Evolutionary conservation across 2,888 invertebrate species (phyloP), one percentile per base, ranked within the genome.

Genomic region (Chrysodeixis includens): DNA sequence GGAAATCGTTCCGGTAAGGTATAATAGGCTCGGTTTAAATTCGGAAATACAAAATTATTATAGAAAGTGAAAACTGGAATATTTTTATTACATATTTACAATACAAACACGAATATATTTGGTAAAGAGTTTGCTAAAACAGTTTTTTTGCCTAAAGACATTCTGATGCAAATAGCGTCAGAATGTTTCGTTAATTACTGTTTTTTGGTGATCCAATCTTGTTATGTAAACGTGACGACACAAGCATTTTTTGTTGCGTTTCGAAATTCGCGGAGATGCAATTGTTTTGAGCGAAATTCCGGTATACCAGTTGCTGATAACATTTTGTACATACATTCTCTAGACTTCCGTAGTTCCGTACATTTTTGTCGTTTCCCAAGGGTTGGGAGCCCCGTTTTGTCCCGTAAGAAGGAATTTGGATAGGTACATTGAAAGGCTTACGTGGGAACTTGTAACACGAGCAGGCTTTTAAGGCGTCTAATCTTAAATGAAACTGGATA

Each of bases 101-200:
- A 10, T 49, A 4, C n/a, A 49, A 49, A 49, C 18, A 8, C 4
- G 10, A 49, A 18, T 16, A 20, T 20, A 49, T 62, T 64, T 57
- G n/a, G 44, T 71, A 14, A 52, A 1, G 30, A 52, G 7, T 40
- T 18, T 18, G 32, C n/a, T n/a, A 20, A 59, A 51, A 32, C 61
- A 30, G 61, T 73, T 62, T 65, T 46, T 40, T 58, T 5, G 14
- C 9, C 16, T 16, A 35, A 40, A 9, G 30, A 73, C 57, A 61
- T n/a, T n/a, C n/a, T n/a, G n/a, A n/a, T n/a, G n/a, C n/a, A 58
- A 71, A 76, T 73, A 71, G 44, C 66, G 56, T 55, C 65, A 70
- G 16, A 70, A 44, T 22, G 56, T 51, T 46, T 10, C 30, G 51
- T 58, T 62, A 6, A 49, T 49, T 62, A 56, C 65, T 53, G 26